Evolutionary conservation across 2,797 vertebrate species (phyloP).

Genomic region (Silurus aristotelis): DNA sequence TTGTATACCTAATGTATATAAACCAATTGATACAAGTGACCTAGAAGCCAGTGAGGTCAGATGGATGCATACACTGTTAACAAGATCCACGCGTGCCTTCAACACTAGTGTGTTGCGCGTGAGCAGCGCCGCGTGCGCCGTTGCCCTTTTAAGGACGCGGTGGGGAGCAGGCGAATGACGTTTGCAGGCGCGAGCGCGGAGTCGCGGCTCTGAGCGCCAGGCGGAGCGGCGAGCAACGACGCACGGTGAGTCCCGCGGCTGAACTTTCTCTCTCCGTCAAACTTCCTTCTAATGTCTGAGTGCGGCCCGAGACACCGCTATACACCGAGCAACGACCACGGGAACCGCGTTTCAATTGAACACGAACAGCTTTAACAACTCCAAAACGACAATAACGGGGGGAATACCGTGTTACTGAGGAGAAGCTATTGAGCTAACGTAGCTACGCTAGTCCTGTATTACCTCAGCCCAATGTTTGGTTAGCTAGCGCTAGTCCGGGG

Average conservation of each 20-base stretch:
- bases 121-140: conserved; percentile 2
- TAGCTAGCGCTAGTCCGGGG: conserved; percentile 31
- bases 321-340: not conserved
- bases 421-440: conserved; percentile 31
- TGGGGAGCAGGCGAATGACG: conserved; percentile 58
- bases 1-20: not conserved
- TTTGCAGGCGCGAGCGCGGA: conserved; percentile 52
- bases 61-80: not conserved
- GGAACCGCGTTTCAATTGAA: not conserved
- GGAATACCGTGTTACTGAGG: conserved; percentile 13
- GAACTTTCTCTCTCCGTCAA: conserved; percentile 44
- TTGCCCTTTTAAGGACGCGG: conserved; percentile 61
- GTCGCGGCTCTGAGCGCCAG: conserved; percentile 51
- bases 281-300: not conserved
- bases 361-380: not conserved
- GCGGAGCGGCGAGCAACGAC: conserved; percentile 56
- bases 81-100: too few relatives aligned
- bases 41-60: not conserved
- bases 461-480: conserved; percentile 10
- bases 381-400: not conserved
- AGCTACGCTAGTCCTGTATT: conserved; percentile 21
- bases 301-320: not conserved
- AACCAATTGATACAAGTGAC: not conserved
- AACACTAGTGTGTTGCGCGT: not conserved
- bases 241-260: conserved; percentile 60